Percentiles rank a stretch among this genome's conserved stretches.
phyloP scores from a whole-genome alignment of 2,888 invertebrate genomes.

The Eupithecia centaureata region DNA sequence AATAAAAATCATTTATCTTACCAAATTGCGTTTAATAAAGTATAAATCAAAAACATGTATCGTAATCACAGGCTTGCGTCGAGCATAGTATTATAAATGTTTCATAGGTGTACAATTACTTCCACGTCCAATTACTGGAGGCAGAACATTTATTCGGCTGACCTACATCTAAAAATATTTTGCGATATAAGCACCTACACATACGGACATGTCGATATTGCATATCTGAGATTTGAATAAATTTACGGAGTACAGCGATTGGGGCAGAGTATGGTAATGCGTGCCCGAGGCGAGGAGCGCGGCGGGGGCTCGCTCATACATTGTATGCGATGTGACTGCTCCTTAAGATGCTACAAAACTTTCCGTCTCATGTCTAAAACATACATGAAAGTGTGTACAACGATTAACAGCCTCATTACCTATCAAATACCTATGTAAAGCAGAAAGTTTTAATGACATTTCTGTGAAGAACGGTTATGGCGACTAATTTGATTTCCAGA shows the following conservation, averaged over 20 bases:
- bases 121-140: slow-evolving; percentile 67
- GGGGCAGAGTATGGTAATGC: slow-evolving; percentile 60
- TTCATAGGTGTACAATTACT: slow-evolving; percentile 72
- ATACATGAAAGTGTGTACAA: slow-evolving; percentile 36
- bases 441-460: slow-evolving; percentile 40
- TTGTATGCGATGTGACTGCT: slow-evolving; percentile 43
- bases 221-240: slow-evolving; percentile 62
- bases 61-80: slow-evolving; percentile 67
- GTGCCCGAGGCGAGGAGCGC: slow-evolving; percentile 54
- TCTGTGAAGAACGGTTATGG: slow-evolving; percentile 33
- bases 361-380: slow-evolving; percentile 39
- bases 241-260: slow-evolving; percentile 47
- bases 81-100: slow-evolving; percentile 64
- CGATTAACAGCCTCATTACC: slow-evolving; percentile 35
- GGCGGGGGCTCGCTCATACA: slow-evolving; percentile 49
- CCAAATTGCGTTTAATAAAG: slow-evolving; percentile 70
- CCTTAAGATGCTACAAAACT: slow-evolving; percentile 26
- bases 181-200: slow-evolving; percentile 71
- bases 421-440: slow-evolving; percentile 37
- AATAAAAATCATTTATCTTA: slow-evolving; percentile 62
- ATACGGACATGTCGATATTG: slow-evolving; percentile 67
- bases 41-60: slow-evolving; percentile 68
- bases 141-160: slow-evolving; percentile 66
- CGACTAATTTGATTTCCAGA: slow-evolving; percentile 30
- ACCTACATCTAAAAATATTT: slow-evolving; percentile 68